phyloP scores from a whole-genome alignment of 2,888 invertebrate genomes.

The Marasmarcha lunaedactyla region DNA sequence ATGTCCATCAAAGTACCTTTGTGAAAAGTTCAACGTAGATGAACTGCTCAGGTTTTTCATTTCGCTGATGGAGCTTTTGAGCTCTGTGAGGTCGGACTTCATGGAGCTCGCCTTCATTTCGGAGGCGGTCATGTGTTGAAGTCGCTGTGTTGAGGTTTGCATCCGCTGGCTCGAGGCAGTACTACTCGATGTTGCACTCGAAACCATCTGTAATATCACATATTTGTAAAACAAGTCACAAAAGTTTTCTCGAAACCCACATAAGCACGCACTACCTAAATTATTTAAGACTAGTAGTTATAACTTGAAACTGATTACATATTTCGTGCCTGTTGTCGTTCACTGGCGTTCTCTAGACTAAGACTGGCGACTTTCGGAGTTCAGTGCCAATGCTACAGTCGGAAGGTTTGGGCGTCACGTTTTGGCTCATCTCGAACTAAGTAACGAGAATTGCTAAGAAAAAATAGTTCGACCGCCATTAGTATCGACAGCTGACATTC shows the following conservation, averaged over 20 bases:
- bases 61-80: slow-evolving; percentile 88
- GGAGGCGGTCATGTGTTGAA: slow-evolving; percentile 69
- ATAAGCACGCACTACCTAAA: too few relatives aligned
- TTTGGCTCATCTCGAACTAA: slow-evolving; percentile 56
- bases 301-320: too few relatives aligned
- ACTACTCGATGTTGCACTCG: slow-evolving; percentile 72
- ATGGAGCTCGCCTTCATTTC: slow-evolving; percentile 87
- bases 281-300: too few relatives aligned
- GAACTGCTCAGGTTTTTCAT: slow-evolving; percentile 79
- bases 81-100: slow-evolving; percentile 82
- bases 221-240: slow-evolving; percentile 8
- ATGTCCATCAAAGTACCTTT: slow-evolving; percentile 31
- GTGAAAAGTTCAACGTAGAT: slow-evolving; percentile 53
- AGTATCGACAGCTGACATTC: too few relatives aligned
- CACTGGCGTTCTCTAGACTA: slow-evolving; percentile 52
- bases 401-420: slow-evolving; percentile 52
- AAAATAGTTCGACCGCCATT: slow-evolving; percentile 29
- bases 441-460: slow-evolving; percentile 50
- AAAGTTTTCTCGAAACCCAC: slow-evolving; percentile 10
- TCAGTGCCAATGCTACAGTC: slow-evolving; percentile 63
- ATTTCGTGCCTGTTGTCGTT: neutral
- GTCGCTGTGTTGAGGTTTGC: slow-evolving; percentile 69
- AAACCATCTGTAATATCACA: slow-evolving; percentile 48
- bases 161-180: slow-evolving; percentile 71
- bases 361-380: slow-evolving; percentile 35